Conservation (phyloP, 2,797 vertebrate species). For the Halcyon leucocephala region DNA sequence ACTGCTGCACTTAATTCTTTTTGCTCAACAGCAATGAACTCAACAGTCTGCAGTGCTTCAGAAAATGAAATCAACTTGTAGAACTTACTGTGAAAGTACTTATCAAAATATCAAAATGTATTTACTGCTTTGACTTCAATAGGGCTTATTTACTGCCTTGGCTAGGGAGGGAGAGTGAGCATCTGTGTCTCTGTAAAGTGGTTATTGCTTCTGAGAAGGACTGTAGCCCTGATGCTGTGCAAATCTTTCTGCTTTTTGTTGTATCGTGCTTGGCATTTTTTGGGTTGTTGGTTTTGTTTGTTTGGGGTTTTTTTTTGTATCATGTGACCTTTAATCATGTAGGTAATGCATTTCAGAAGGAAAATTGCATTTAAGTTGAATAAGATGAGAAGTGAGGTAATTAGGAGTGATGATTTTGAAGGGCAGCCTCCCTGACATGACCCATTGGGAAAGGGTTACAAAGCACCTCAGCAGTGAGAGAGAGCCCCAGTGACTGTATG, state of each 20-base stretch:
- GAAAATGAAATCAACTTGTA: constrained; percentile 13
- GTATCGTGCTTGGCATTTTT: background rate
- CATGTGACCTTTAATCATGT: background rate
- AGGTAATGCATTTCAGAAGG: background rate
- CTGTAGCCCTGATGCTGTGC: background rate
- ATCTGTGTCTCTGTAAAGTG: background rate
- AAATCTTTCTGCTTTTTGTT: background rate
- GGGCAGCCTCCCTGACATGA: background rate
- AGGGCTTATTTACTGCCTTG: background rate
- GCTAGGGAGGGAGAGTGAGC: background rate
- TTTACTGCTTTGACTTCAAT: constrained; percentile 2
- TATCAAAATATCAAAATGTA: constrained; percentile 15
- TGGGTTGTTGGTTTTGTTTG: background rate
- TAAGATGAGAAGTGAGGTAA: background rate
- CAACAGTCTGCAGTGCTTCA: background rate
- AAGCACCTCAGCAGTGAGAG: background rate
- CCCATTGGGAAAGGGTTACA: background rate
- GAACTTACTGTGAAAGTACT: constrained; percentile 31
- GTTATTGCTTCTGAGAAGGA: background rate
- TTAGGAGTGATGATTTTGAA: background rate
- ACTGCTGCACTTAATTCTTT: background rate
- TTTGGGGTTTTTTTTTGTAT: too few relatives aligned
- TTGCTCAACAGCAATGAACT: background rate
- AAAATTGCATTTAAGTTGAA: background rate
- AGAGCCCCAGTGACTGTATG: background rate